Evolutionary conservation across 1,140 invertebrate genomes (phyloP).

Genomic region (Drosophila eugracilis): DNA sequence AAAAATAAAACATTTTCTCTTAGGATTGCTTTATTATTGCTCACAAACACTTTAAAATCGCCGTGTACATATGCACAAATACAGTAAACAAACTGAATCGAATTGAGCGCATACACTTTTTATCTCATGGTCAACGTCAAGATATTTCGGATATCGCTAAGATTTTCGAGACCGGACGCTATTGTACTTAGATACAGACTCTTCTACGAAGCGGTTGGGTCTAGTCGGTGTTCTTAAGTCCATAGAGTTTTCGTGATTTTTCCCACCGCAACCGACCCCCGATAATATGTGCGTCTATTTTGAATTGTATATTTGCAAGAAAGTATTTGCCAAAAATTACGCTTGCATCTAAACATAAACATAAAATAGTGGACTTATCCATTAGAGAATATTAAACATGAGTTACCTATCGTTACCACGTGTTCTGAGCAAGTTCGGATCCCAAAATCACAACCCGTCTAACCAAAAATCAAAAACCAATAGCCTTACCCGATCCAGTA

Average conservation of each 20-base stretch:
- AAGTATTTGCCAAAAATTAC: conserved; percentile 7
- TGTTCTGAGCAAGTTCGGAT: conserved; percentile 35
- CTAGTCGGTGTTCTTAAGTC: conserved; percentile 11
- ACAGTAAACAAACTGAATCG: conserved; percentile 34
- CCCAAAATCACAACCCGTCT: conserved; percentile 47
- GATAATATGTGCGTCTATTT: conserved; percentile 29
- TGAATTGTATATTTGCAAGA: conserved; percentile 12
- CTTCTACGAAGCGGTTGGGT: conserved; percentile 32
- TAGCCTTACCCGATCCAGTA: conserved; percentile 61
- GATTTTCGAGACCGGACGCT: conserved; percentile 47
- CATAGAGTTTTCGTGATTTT: neutral
- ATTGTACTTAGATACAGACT: conserved; percentile 43
- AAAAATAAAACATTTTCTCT: conserved; percentile 78
- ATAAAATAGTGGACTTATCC: conserved; percentile 16
- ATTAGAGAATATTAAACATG: conserved; percentile 42
- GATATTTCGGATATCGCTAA: conserved; percentile 55
- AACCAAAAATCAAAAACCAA: conserved; percentile 59
- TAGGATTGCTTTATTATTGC: conserved; percentile 52
- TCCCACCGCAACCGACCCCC: neutral
- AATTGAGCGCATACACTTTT: conserved; percentile 65
- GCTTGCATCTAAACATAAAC: neutral
- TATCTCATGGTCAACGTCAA: conserved; percentile 78
- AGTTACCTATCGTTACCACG: conserved; percentile 74
- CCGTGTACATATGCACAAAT: conserved; percentile 34
- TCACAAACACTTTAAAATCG: conserved; percentile 23